Evolutionary conservation across 2,797 vertebrate species (phyloP).

Genomic region (Champsocephalus gunnari): DNA sequence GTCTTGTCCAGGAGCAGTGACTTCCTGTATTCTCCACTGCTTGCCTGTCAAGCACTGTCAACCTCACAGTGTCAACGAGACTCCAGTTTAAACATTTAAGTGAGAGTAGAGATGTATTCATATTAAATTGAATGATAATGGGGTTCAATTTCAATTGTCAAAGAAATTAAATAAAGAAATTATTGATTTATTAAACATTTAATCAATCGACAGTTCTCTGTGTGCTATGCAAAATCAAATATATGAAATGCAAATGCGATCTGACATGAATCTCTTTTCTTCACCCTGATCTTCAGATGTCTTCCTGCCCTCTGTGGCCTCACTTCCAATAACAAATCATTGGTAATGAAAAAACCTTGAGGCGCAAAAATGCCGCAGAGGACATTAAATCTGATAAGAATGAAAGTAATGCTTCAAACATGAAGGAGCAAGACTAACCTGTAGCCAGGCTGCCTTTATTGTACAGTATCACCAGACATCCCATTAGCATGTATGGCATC

Average conservation of each 20-base stretch:
- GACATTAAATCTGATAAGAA: slow-evolving; percentile 48
- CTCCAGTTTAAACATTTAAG: neutral
- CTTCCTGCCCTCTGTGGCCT: slow-evolving; percentile 9
- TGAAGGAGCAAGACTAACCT: slow-evolving; percentile 23
- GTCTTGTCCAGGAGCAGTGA: neutral
- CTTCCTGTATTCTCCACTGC: neutral
- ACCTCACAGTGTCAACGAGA: neutral
- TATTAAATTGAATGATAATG: slow-evolving; percentile 48
- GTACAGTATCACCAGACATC: slow-evolving; percentile 34
- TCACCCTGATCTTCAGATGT: slow-evolving; percentile 5
- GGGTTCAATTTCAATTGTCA: slow-evolving; percentile 26
- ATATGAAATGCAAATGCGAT: slow-evolving; percentile 36
- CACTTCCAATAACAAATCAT: slow-evolving; percentile 27
- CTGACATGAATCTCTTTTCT: slow-evolving; percentile 22
- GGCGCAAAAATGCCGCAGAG: slow-evolving; percentile 26
- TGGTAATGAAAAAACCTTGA: slow-evolving; percentile 17
- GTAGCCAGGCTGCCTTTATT: slow-evolving; percentile 28
- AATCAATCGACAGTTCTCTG: slow-evolving; percentile 39
- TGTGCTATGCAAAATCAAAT: slow-evolving; percentile 22
- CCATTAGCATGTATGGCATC: slow-evolving; percentile 45
- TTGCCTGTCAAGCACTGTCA: slow-evolving; percentile 27
- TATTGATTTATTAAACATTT: slow-evolving; percentile 47
- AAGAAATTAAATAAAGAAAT: neutral
- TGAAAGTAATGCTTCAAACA: slow-evolving; percentile 16
- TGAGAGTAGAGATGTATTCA: slow-evolving; percentile 36